phyloP scores from a whole-genome alignment of 2,797 vertebrate species.

The Acanthis flammea region DNA sequence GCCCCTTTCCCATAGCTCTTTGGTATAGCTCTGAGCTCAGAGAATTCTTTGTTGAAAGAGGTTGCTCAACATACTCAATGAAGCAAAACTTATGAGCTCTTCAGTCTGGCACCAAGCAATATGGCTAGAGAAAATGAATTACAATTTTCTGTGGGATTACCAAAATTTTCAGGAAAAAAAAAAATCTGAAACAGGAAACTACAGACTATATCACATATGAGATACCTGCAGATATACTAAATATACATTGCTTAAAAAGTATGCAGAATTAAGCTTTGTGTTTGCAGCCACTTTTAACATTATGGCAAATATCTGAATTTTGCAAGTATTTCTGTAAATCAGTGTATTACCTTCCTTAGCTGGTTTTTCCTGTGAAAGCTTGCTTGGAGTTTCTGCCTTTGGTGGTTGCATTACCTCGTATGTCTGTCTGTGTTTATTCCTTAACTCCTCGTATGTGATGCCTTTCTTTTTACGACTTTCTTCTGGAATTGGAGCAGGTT shows the following conservation, averaged over 20 bases:
- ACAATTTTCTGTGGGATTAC: background rate
- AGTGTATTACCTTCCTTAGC: constrained; percentile 76
- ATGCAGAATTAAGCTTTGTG: background rate
- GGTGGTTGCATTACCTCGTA: constrained; percentile 84
- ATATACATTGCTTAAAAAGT: background rate
- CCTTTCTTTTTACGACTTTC: constrained; percentile 79
- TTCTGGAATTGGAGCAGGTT: constrained; percentile 71
- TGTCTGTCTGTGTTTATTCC: constrained; percentile 87
- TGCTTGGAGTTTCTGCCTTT: constrained; percentile 81
- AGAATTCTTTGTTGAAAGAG: background rate
- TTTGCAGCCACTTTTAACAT: background rate
- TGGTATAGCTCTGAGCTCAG: background rate
- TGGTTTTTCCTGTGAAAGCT: constrained; percentile 73
- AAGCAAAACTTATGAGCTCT: background rate
- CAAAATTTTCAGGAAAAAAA: fast-evolving
- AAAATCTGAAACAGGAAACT: background rate
- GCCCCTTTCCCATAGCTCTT: background rate
- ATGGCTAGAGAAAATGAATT: background rate
- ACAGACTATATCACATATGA: background rate
- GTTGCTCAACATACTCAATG: background rate
- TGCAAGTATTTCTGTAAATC: background rate
- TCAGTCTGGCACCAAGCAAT: background rate
- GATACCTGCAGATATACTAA: background rate
- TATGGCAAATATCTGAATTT: background rate
- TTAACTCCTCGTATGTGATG: constrained; percentile 88